Conservation (phyloP, 1,140 invertebrate species). For the Drosophila ananassae region DNA sequence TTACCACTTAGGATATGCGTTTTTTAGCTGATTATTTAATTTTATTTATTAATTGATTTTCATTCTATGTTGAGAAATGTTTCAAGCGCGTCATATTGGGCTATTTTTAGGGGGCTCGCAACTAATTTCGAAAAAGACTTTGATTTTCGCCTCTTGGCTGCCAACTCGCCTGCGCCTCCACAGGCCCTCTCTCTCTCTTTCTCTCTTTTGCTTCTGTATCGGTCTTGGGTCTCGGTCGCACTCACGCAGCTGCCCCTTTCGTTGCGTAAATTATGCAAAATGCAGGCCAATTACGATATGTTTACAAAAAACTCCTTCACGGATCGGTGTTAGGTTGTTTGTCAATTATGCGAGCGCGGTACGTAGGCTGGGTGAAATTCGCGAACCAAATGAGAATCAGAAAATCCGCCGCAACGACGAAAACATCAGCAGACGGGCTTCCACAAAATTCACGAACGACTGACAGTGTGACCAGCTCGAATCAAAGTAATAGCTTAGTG, state of each 20-base stretch:
- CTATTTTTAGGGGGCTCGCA: conserved; percentile 64
- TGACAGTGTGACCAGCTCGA: not conserved
- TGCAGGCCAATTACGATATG: conserved; percentile 34
- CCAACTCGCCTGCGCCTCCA: conserved; percentile 57
- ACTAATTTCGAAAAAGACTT: conserved; percentile 61
- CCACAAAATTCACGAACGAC: conserved; percentile 16
- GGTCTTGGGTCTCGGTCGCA: not conserved
- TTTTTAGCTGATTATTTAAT: conserved; percentile 17
- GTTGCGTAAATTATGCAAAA: conserved; percentile 70
- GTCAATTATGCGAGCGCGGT: conserved; percentile 15
- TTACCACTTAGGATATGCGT: conserved; percentile 38
- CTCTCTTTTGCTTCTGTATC: not conserved
- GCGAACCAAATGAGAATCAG: conserved; percentile 39
- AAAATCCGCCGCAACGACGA: conserved; percentile 30
- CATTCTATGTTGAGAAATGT: conserved; percentile 60
- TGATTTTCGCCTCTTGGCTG: conserved; percentile 59
- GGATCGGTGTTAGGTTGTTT: not conserved
- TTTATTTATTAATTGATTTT: conserved; percentile 36
- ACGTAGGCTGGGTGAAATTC: conserved; percentile 21
- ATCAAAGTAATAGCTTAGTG: not conserved
- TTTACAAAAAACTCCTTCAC: conserved; percentile 17
- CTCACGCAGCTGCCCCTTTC: conserved; percentile 37
- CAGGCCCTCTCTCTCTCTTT: conserved; percentile 26
- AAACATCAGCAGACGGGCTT: conserved; percentile 33
- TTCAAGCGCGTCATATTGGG: conserved; percentile 78